Evolutionary conservation across 2,888 invertebrate species (phyloP), one percentile per base, ranked within the genome.

Genomic region (Asteroscopus sphinx): DNA sequence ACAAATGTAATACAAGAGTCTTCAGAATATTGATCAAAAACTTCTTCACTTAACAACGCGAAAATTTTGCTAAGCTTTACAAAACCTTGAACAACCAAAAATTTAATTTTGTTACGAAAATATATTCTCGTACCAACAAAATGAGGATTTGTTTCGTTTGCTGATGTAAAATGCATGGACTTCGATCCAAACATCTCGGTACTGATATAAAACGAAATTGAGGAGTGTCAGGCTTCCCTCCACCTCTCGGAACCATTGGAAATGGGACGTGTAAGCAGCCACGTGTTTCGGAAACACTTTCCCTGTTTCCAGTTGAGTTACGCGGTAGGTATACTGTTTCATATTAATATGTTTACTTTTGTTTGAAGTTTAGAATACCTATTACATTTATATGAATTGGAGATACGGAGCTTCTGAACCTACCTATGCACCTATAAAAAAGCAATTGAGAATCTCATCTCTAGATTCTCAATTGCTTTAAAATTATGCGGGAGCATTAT

Each of bases 81-180:
- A 15, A 12, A 12, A 39, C 6, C 12, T 3, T 25, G 12, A 12
- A 40, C 25, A 25, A 40, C 12, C 25, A 13, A 9, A 28, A 26
- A 26, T 25, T 2, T 1, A 25, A 39, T 39, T 39, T 25, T 17
- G n/a, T 12, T 39, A n/a, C 0, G 9, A 8, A 7, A 33, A 39
- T 13, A 26, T 25, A 26, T 25, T 42, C 8, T 28, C 3, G 1
- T 13, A 8, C 21, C 3, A 12, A 8, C n/a, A 16, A 46, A 61
- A 64, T 32, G 57, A 67, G 77, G 66, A 75, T 75, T 79, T 80
- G 73, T 79, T 77, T 76, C 80, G 77, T 75, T 76, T 71, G 65
- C 83, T 85, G 69, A 83, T 86, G 83, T 80, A 82, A 83, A 81
- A 85, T 86, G 83, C 81, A 85, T 83, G 68, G 58, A 55, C 55